Evolutionary conservation across 2,888 invertebrate species (phyloP), one percentile per base, ranked within the genome.

Genomic region (Oligia strigilis): DNA sequence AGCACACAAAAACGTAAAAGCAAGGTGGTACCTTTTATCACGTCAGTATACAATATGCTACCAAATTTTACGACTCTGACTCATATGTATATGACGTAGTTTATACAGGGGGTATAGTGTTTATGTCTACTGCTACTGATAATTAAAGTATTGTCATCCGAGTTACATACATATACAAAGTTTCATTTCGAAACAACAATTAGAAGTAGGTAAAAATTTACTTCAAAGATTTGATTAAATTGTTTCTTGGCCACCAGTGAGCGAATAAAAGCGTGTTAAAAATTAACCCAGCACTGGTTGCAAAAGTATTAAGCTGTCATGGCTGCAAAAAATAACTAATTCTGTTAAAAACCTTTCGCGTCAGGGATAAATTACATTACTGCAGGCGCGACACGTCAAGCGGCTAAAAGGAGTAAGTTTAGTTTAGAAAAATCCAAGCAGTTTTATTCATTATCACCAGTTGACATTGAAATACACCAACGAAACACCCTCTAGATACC

Each of bases 31-130:
- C n/a, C 2, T 49, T 17, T 69, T 62, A 46, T 17, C 29, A 23
- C 19, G 65, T 62, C 65, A 66, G 52, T 40, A 67, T 62, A 78
- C 17, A 58, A 55, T 75, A 65, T 79, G 46, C n/a, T 64, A 17
- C 43, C 70, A 46, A 82, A 67, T 72, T 84, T 85, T 78, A 78
- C 52, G 75, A 74, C 19, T 6, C n/a, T 13, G 14, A 46, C n/a
- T 49, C 55, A 14, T 58, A n/a, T 66, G 13, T 65, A 66, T 69
- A 9, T 74, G 75, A 84, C 67, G 58, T n/a, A 60, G 60, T 60
- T 60, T 60, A 4, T n/a, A 60, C 60, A 60, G 60, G 4, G 1
- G 9, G n/a, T n/a, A 60, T 5, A 60, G 55, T 14, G 13, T 14
- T 2, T 49, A 49, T 1, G 9, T 67, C 29, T 29, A 69, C 6